A percentile compares a stretch with the other conserved stretches of the same genome.
Conservation (phyloP, 2,888 invertebrate genomes). For the Coenonympha arcania region DNA sequence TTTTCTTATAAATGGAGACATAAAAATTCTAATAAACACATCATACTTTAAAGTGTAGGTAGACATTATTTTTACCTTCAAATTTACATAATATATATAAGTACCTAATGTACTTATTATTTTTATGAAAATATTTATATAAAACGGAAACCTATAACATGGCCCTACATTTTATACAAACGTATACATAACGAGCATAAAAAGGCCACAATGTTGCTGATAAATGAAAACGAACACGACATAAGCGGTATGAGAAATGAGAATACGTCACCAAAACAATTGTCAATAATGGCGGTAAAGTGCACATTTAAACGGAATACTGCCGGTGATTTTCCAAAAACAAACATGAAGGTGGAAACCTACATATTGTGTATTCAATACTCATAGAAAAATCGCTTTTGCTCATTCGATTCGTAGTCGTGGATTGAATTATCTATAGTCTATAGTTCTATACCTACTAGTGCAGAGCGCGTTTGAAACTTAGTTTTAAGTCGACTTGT, state of each 20-base stretch:
- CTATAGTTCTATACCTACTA: too few species aligned
- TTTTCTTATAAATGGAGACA: background rate
- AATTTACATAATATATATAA: too few species aligned
- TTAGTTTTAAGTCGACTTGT: too few species aligned
- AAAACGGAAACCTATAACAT: background rate
- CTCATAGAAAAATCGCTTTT: too few species aligned
- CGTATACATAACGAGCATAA: background rate
- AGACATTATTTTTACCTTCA: background rate
- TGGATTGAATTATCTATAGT: too few species aligned
- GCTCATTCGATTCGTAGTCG: too few species aligned
- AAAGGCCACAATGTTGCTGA: background rate
- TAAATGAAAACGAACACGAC: background rate
- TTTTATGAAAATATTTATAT: background rate
- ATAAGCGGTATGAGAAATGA: background rate
- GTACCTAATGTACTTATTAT: too few species aligned
- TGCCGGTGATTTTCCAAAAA: slow-evolving; percentile 18
- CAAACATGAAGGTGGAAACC: slow-evolving; percentile 19
- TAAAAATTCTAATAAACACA: background rate
- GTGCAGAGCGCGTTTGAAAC: too few species aligned
- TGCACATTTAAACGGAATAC: slow-evolving; percentile 19
- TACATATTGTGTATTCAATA: slow-evolving; percentile 13
- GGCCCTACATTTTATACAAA: background rate
- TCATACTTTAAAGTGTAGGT: background rate
- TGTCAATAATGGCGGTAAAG: slow-evolving; percentile 20
- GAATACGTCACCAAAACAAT: slow-evolving; percentile 5